Evolutionary conservation across 2,113 vertebrate genomes (phyloP).

Genomic region (Suricata suricatta): DNA sequence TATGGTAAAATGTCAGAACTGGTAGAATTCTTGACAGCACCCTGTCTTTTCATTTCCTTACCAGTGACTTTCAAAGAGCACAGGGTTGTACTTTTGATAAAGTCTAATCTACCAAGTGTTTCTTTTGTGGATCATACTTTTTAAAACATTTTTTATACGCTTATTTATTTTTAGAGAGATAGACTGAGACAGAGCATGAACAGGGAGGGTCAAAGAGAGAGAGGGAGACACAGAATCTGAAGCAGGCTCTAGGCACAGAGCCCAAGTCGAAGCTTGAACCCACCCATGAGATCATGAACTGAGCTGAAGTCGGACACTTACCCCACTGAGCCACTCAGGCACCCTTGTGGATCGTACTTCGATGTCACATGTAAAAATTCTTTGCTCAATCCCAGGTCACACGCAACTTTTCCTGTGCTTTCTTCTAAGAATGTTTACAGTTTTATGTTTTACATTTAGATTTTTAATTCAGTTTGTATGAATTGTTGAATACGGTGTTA

Average conservation of each 20-base stretch:
- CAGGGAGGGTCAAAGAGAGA: no score
- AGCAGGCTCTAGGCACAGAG: no score
- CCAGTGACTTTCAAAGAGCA: not conserved
- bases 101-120: not conserved
- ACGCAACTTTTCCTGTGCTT: not conserved
- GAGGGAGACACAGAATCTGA: no score
- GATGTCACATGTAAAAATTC: not conserved
- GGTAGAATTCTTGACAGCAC: not conserved
- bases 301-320: no score
- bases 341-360: not conserved
- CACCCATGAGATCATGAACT: no score
- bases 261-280: no score
- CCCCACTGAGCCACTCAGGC: no score
- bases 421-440: not conserved
- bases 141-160: no score
- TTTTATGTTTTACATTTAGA: not conserved
- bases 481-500: not conserved
- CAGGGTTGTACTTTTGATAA: not conserved
- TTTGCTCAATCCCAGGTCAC: not conserved
- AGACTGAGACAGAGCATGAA: no score
- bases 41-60: not conserved
- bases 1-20: not conserved
- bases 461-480: not conserved
- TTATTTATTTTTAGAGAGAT: no score
- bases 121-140: not conserved